Base-by-base conservation (phyloP, 2,113 vertebrate genomes). In the Triplophysa rosa region DNA sequence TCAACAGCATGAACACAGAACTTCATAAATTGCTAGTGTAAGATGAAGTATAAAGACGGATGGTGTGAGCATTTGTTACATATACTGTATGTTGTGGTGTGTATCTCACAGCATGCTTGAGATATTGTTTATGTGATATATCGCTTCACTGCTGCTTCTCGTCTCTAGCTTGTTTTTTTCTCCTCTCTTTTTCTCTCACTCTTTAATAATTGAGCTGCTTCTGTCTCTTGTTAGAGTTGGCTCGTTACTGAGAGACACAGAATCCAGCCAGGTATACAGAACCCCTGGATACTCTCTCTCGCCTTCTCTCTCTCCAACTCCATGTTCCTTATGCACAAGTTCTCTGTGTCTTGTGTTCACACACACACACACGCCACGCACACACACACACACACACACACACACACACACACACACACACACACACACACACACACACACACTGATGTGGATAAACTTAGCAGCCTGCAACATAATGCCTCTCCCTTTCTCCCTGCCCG, bases 251-350 rank as follows among this genome's bases (percentile, higher is more conserved):
- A 74, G 72, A 75, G 77, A 76, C 64, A 69, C 81, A 59, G 67
- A 67, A 78, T 75, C 56, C 72, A 76, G 72, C 10, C 71, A 83
- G 79, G 68, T 78, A 86, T 29, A 77, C 49, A 79, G 66, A 84
- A 75, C 76, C 61, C 62, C 58, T 59, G 52, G 65, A 76, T 70
- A 82, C 70, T 47, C 67, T 17, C 72, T 67, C 49, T 52, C 62
- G 49, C 75, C 54, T 72, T 12, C 11, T 26, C 59, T 71, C 82
- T 67, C 66, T 45, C 86, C 79, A 81, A 80, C 83, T 82, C 47
- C 63, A 74, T 68, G 86, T 88, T 88, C 87, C 88, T 86, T 81
- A 74, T 82, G 87, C 86, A 85, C 84, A 86, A 85, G 86, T 87
- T 75, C 77, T 76, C 37, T 21, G 45, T 64, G 77, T 79, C 61